These are phyloP conservation scores for Sipha flava DNA, from an alignment of 1,140 invertebrate genomes.

Conservation along the genomic window DNA sequence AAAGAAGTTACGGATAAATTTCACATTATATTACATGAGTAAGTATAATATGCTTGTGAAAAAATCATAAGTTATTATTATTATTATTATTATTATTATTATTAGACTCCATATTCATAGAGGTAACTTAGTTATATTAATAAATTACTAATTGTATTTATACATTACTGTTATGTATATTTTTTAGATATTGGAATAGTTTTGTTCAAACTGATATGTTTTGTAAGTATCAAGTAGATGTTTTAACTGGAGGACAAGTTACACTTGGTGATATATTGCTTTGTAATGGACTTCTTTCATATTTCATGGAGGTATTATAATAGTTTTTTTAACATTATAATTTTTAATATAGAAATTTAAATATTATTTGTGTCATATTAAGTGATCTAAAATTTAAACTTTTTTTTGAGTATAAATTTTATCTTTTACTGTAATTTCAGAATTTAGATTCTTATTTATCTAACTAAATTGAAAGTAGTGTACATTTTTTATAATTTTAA, in stretches of 20 bases:
- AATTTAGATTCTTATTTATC: neutral
- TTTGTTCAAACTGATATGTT: slow-evolving; percentile 73
- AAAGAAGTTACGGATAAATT: neutral
- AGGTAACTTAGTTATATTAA: neutral
- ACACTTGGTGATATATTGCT: slow-evolving; percentile 76
- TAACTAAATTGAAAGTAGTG: neutral
- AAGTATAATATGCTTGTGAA: too few species aligned
- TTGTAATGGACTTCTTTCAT: slow-evolving; percentile 81
- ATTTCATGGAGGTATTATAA: slow-evolving; percentile 69
- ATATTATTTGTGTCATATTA: neutral
- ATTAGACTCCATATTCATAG: neutral
- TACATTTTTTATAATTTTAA: too few species aligned
- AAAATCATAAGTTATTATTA: too few species aligned
- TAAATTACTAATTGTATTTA: neutral
- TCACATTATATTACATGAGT: slow-evolving; percentile 3
- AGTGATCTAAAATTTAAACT: neutral
- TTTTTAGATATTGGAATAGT: slow-evolving; percentile 44
- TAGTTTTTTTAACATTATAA: neutral
- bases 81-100: neutral
- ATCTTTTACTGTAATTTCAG: neutral
- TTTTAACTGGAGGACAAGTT: slow-evolving; percentile 68
- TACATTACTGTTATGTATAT: neutral
- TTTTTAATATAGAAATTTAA: neutral
- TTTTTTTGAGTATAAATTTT: neutral
- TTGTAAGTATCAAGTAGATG: slow-evolving; percentile 83